These are phyloP conservation scores for Amblyopsis rosae DNA, from an alignment of 2,113 vertebrate species.

Conservation along the genomic window DNA sequence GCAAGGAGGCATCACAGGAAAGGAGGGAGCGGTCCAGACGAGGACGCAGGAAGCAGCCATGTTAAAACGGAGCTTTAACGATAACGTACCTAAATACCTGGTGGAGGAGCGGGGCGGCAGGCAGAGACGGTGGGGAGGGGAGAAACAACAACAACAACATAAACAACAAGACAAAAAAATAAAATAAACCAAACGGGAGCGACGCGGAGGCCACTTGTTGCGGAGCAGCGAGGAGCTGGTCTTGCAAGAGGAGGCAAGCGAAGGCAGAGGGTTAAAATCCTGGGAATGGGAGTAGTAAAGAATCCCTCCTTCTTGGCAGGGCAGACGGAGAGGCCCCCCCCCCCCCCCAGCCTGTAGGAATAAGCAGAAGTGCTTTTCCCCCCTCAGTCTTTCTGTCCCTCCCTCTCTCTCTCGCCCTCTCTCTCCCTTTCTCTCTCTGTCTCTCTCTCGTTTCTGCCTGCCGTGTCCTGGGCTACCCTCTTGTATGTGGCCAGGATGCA, in stretches of 20 bases:
- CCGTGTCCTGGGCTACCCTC: conserved; percentile 78
- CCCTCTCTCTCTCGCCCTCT: conserved; percentile 17
- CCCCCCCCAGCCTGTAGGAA: conserved; percentile 84
- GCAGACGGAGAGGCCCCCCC: conserved; percentile 82
- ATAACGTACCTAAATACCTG: too few relatives aligned
- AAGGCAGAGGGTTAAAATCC: conserved; percentile 81
- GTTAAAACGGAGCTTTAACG: too few relatives aligned
- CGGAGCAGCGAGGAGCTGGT: conserved; percentile 58
- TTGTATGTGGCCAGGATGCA: conserved; percentile 81
- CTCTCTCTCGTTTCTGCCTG: conserved; percentile 37
- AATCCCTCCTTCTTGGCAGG: conserved; percentile 83
- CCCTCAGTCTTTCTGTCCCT: conserved; percentile 46
- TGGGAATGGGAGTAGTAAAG: conserved; percentile 77
- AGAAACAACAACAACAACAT: too few relatives aligned
- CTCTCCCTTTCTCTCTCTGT: conserved; percentile 35
- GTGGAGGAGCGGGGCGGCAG: not conserved
- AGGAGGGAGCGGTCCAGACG: too few relatives aligned
- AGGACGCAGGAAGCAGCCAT: too few relatives aligned
- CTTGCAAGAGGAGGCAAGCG: conserved; percentile 62
- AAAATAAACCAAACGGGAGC: not conserved
- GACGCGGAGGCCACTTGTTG: conserved; percentile 60
- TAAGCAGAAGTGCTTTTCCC: conserved; percentile 74
- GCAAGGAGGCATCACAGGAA: too few relatives aligned
- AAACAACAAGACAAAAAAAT: not conserved
- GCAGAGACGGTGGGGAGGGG: too few relatives aligned